These are phyloP conservation scores for Diadophis punctatus DNA, from an alignment of 2,113 vertebrate species.

Conservation along the genomic window DNA sequence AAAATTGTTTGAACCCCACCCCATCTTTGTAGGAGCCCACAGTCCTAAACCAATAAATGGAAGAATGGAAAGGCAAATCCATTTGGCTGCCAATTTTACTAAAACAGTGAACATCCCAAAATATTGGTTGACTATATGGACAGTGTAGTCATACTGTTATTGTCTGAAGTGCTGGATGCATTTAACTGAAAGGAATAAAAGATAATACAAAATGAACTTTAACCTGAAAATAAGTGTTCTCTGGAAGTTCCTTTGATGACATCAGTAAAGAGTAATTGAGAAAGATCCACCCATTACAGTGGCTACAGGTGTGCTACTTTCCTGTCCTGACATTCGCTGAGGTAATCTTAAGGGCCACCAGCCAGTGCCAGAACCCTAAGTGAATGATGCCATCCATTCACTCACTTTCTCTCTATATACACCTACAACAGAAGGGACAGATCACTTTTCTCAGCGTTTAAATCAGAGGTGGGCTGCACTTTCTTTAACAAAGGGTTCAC, in stretches of 20 bases:
- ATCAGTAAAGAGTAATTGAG: not conserved
- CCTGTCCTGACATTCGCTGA: not conserved
- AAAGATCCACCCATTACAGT: not conserved
- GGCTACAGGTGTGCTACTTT: not conserved
- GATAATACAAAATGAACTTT: not conserved
- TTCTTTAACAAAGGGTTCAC: too few species aligned
- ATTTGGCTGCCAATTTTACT: not conserved
- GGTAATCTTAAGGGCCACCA: not conserved
- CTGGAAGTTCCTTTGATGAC: not conserved
- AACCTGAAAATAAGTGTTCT: not conserved
- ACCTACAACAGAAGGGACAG: not conserved
- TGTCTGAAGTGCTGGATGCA: not conserved
- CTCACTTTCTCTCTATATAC: not conserved
- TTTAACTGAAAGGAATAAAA: not conserved
- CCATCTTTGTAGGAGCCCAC: not conserved
- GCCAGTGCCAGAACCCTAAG: not conserved
- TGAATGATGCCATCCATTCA: not conserved
- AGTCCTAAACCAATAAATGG: not conserved
- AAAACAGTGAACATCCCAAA: not conserved
- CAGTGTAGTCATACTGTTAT: not conserved
- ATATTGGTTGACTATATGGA: not conserved
- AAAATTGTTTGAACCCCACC: not conserved
- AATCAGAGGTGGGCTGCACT: too few species aligned
- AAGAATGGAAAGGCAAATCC: not conserved
- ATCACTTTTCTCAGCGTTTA: not conserved